Evolutionary conservation across 2,113 vertebrate genomes (phyloP), one percentile per base, ranked within the genome.

Genomic region (Colistium nudipinnis): DNA sequence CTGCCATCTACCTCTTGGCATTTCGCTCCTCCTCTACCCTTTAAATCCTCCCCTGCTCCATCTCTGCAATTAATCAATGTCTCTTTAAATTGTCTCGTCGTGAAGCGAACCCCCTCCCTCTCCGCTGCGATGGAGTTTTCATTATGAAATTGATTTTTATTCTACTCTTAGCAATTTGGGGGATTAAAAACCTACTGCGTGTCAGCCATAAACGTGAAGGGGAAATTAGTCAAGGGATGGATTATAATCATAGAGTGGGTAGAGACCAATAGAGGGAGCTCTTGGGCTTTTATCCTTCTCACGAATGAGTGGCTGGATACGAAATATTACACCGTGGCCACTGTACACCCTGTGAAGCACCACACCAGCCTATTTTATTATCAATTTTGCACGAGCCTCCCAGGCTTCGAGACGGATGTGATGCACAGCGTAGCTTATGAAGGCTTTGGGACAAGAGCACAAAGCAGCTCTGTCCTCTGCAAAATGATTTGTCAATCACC

Each of bases 211-310:
- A 41, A 43, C 20, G 13, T n/a, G 39, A 45, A 43, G 4, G 43
- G 30, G 12, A 30, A 24, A n/a, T 24, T 25, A 49, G 27, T 24
- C 4, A 0, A 27, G 17, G 28, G n/a, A 27, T 11, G 17, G 9
- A 4, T 56, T 17, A 3, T 39, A 27, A 53, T 10, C 36, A 61
- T 31, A n/a, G 24, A 17, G 24, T 22, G 20, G 19, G 7, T 7
- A 57, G 3, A 55, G 20, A 27, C 80, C 86, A 85, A 65, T 61
- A 89, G 87, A 85, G 84, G 88, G 88, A 62, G 86, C 83, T 60
- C 39, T 27, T 52, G 77, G 62, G 25, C 64, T 76, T 48, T 35
- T n/a, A 27, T 62, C 4, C 30, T 0, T 12, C 4, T 52, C 25
- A 61, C 38, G 75, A 78, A 69, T 66, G 75, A 74, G 20, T 19